These are phyloP conservation scores for Camponotus floridanus DNA, from an alignment of 1,140 invertebrate genomes.

Conservation along the genomic window DNA sequence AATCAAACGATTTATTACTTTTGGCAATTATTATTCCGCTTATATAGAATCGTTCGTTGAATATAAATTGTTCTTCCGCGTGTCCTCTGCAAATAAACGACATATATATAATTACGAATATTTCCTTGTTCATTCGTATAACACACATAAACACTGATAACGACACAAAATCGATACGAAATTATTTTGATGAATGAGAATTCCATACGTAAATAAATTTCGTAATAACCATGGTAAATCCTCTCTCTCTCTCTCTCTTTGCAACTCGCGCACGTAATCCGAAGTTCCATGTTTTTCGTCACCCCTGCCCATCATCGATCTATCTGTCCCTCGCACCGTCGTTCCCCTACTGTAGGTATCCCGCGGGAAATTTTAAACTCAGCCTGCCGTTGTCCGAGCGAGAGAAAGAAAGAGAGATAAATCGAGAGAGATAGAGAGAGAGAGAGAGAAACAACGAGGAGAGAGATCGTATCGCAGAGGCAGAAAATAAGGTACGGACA, in stretches of 20 bases:
- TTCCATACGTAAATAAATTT: slow-evolving; percentile 27
- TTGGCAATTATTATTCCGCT: slow-evolving; percentile 32
- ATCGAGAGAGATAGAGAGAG: not conserved
- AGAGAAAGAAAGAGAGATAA: not conserved
- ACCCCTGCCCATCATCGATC: slow-evolving; percentile 43
- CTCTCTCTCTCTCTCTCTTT: not conserved
- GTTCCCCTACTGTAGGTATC: slow-evolving; percentile 27
- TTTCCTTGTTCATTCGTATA: slow-evolving; percentile 6
- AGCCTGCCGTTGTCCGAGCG: slow-evolving; percentile 11
- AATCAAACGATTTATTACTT: slow-evolving; percentile 54
- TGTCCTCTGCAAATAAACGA: not conserved
- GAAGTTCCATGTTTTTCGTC: slow-evolving; percentile 30
- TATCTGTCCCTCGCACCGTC: slow-evolving; percentile 20
- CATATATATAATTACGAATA: not conserved
- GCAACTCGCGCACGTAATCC: slow-evolving; percentile 42
- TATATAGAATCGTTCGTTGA: not conserved
- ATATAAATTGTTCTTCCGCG: slow-evolving; percentile 14
- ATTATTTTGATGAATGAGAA: slow-evolving; percentile 22
- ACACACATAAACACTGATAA: slow-evolving; percentile 12
- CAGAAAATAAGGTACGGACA: slow-evolving; percentile 40
- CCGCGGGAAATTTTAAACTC: slow-evolving; percentile 76
- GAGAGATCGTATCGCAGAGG: slow-evolving; percentile 24
- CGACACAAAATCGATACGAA: slow-evolving; percentile 5
- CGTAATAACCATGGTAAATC: not conserved
- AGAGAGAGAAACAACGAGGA: not conserved